phyloP scores from a whole-genome alignment of 2,113 vertebrate species.

The Dinomys branickii region DNA sequence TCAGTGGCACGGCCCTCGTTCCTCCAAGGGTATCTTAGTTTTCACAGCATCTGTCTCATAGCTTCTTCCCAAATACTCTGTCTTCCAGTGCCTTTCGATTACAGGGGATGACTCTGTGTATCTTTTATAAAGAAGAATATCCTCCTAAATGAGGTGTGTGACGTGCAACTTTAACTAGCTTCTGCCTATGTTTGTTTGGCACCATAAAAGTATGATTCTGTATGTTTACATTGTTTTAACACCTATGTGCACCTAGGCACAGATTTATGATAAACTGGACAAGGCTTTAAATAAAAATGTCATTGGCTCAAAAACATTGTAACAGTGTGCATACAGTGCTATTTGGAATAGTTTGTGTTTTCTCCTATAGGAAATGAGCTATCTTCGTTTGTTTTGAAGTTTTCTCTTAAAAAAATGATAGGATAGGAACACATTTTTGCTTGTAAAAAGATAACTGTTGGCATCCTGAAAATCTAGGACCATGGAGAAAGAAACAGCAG shows the following conservation, averaged over 20 bases:
- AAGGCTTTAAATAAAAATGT: neutral
- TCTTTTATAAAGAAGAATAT: neutral
- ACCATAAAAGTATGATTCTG: neutral
- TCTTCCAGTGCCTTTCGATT: neutral
- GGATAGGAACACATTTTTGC: neutral
- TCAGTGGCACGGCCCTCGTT: neutral
- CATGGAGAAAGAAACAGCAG: neutral
- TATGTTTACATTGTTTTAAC: neutral
- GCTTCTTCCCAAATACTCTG: neutral
- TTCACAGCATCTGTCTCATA: neutral
- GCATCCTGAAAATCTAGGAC: neutral
- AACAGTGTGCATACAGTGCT: neutral
- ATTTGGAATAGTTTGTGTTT: neutral
- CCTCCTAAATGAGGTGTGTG: neutral
- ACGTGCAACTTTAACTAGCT: neutral
- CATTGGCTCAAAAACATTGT: neutral
- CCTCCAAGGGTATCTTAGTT: neutral
- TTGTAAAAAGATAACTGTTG: neutral
- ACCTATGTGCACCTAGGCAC: neutral
- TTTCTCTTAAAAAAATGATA: constrained; percentile 25
- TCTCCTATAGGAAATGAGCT: neutral
- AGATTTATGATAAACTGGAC: neutral
- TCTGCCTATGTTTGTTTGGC: neutral
- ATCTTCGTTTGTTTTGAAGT: constrained; percentile 19
- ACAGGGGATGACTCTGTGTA: neutral